Conservation (phyloP, 2,113 vertebrate genomes). For the Bothrops jararaca region DNA sequence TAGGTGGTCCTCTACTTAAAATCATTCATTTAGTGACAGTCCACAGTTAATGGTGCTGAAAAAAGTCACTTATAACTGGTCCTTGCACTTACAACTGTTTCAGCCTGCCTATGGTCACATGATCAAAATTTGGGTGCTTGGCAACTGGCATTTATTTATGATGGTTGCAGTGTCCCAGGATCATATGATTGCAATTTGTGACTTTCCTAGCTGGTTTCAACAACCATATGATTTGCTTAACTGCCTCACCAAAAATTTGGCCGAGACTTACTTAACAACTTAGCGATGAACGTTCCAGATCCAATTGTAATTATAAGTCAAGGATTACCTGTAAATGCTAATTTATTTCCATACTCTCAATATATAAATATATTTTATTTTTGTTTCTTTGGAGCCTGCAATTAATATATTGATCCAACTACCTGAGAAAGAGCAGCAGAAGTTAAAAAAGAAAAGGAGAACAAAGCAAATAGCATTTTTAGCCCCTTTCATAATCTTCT, state of each 20-base stretch:
- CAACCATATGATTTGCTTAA: background rate
- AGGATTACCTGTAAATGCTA: background rate
- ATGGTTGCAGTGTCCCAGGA: background rate
- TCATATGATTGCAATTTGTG: background rate
- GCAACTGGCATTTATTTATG: background rate
- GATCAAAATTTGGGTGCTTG: background rate
- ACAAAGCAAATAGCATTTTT: slow-evolving; percentile 7
- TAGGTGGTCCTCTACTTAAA: no score
- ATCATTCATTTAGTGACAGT: background rate
- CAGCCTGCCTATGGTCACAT: background rate
- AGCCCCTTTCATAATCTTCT: slow-evolving; percentile 10
- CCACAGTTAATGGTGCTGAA: background rate
- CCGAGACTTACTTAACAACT: background rate
- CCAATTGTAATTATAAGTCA: background rate
- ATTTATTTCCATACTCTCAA: background rate
- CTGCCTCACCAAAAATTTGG: background rate
- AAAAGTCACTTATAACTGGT: background rate
- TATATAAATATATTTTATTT: slow-evolving; percentile 30
- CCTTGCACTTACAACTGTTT: background rate
- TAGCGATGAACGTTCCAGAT: background rate
- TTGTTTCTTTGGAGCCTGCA: slow-evolving; percentile 11
- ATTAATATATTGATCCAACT: slow-evolving; percentile 5
- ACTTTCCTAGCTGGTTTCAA: background rate
- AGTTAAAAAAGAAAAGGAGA: background rate
- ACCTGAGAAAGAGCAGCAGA: slow-evolving; percentile 5